These are phyloP conservation scores for Pentalonia nigronervosa DNA, from an alignment of 1,140 invertebrate species.

Conservation along the genomic window DNA sequence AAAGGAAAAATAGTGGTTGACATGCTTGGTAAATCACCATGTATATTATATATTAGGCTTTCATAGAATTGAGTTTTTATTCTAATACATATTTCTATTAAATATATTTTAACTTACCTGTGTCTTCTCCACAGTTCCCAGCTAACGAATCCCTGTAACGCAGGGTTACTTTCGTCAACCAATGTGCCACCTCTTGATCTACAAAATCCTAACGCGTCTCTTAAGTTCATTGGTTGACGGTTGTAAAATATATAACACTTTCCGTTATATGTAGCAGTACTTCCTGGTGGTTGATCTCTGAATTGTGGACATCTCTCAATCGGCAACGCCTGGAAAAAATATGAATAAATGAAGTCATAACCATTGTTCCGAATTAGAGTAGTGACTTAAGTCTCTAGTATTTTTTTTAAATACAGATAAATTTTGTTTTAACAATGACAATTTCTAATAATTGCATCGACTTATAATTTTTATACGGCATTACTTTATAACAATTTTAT, in stretches of 20 bases:
- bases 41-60: neutral
- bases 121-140: slow-evolving; percentile 93
- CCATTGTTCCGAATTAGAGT: neutral
- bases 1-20: neutral
- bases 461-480: too few relatives aligned
- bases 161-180: slow-evolving; percentile 92
- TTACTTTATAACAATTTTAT: too few relatives aligned
- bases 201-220: slow-evolving; percentile 83
- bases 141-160: slow-evolving; percentile 90
- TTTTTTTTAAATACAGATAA: neutral
- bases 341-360: neutral
- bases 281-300: slow-evolving; percentile 88
- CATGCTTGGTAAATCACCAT: neutral
- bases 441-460: neutral
- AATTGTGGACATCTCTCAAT: slow-evolving; percentile 93
- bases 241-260: slow-evolving; percentile 97
- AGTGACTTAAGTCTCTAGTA: neutral
- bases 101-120: slow-evolving; percentile 66
- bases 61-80: neutral
- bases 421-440: neutral
- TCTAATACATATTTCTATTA: neutral
- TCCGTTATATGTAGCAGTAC: slow-evolving; percentile 91
- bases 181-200: slow-evolving; percentile 80
- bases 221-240: slow-evolving; percentile 81
- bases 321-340: slow-evolving; percentile 74